Evolutionary conservation across 2,797 vertebrate genomes (phyloP).

Genomic region (Brachyalestes nurse): DNA sequence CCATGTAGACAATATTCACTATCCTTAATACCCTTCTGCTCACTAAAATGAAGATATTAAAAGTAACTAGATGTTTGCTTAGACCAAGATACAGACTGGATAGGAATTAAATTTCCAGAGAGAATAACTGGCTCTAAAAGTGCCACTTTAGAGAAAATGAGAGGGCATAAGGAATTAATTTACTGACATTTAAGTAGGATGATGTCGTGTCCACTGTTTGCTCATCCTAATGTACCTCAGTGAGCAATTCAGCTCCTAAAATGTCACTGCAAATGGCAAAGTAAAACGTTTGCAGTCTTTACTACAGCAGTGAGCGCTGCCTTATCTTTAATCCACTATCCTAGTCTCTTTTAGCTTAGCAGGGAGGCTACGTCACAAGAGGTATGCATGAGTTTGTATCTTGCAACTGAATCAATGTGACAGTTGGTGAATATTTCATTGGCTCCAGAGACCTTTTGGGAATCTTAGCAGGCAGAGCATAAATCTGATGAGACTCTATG

Average conservation of each 20-base stretch:
- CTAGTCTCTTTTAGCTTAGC: constrained; percentile 2
- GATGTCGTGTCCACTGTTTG: not conserved
- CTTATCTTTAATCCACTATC: constrained; percentile 16
- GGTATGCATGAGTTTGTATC: constrained; percentile 63
- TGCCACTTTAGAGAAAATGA: not conserved
- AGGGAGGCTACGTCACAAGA: constrained; percentile 43
- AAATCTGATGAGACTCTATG: constrained; percentile 58
- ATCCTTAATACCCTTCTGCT: not conserved
- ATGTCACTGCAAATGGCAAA: not conserved
- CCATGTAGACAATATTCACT: not conserved
- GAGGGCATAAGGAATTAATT: not conserved
- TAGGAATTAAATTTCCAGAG: not conserved
- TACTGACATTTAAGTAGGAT: constrained; percentile 2
- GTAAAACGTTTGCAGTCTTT: not conserved
- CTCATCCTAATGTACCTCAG: not conserved
- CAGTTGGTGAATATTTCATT: constrained; percentile 81
- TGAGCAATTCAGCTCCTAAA: not conserved
- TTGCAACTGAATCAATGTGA: constrained; percentile 72
- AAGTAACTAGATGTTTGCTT: constrained; percentile 1
- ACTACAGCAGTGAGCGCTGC: not conserved
- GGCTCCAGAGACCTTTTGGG: constrained; percentile 62
- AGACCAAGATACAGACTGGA: not conserved
- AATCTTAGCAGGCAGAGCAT: constrained; percentile 48
- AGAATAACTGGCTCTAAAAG: not conserved
- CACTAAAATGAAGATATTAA: not conserved